Conservation (phyloP, 2,888 invertebrate species). For the Busseola fusca region DNA sequence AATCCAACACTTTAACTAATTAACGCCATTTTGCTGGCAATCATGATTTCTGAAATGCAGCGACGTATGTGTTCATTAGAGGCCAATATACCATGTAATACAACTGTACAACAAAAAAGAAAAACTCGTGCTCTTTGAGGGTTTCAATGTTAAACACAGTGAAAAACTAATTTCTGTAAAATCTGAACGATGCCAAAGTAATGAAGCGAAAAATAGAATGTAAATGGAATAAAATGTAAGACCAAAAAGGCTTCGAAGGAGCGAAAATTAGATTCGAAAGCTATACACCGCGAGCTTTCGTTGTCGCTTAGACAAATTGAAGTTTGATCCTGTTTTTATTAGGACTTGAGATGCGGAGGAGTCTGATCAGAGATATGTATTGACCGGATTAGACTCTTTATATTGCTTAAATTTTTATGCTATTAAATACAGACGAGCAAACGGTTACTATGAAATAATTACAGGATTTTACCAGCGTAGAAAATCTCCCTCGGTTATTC, state of each 20-base stretch:
- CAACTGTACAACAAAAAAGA: constrained; percentile 1
- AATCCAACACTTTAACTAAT: not conserved
- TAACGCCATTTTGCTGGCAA: not conserved
- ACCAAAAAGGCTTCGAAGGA: constrained; percentile 62
- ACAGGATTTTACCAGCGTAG: too few relatives aligned
- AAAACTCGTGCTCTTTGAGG: not conserved
- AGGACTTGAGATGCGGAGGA: constrained; percentile 60
- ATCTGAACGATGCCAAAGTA: constrained; percentile 47
- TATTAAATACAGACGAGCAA: too few relatives aligned
- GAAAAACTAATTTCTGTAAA: constrained; percentile 44
- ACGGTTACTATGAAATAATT: too few relatives aligned
- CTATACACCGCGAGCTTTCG: constrained; percentile 75
- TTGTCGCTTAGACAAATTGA: constrained; percentile 73
- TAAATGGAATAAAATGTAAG: constrained; percentile 59
- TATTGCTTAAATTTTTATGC: not conserved
- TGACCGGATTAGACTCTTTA: constrained; percentile 39
- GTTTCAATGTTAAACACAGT: constrained; percentile 12
- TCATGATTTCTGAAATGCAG: not conserved
- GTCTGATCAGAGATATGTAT: constrained; percentile 53
- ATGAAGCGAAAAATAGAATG: constrained; percentile 61
- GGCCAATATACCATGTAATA: not conserved
- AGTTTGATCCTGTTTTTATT: constrained; percentile 77
- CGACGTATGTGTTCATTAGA: not conserved
- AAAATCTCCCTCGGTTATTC: too few relatives aligned
- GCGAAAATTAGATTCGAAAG: constrained; percentile 79